Evolutionary conservation across 2,113 vertebrate species (phyloP), one percentile per base, ranked within the genome.

Genomic region (Seriola aureovittata): DNA sequence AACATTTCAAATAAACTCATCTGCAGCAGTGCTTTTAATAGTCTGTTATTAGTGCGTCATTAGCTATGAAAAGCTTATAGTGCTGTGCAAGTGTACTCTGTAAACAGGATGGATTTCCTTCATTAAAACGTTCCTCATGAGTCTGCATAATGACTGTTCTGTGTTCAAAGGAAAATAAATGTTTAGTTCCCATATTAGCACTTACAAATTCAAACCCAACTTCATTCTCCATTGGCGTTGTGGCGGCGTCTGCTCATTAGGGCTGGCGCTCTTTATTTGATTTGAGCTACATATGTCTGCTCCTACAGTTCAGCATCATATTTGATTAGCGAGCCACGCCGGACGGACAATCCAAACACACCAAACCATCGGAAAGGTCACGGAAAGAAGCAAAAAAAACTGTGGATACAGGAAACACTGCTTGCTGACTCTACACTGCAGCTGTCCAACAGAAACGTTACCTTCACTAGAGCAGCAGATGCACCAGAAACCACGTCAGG

Each of bases 1-100:
- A 89, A 86, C 87, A 85, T 81, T 75, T 88, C 62, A 73, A 70
- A 85, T 64, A 44, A 65, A 8, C 66, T n/a, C 34, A 67, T 87
- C 54, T 46, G 50, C 78, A 67, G 67, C 52, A 19, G 46, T 8
- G 75, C 64, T 82, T 85, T 75, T 77, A 84, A 79, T 78, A 71
- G 65, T 64, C 55, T 72, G 55, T 25, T 58, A 69, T 86, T 84
- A 87, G 52, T 75, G 11, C 8, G 40, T 65, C 70, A 65, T 72
- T 72, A 76, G 32, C 64, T 74, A 63, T 54, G 59, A 57, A 44
- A 69, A 40, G 67, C 57, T 69, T 13, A 76, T 32, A 72, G 54
- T 25, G 60, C 79, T 73, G 62, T 50, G 69, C 63, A 44, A 75
- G 65, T 75, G 65, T 32, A 19, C 54, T 82, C 42, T 67, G 76